Percentiles rank a stretch among this genome's conserved stretches.
Evolutionary conservation across 2,797 vertebrate genomes (phyloP).

Genomic region (Dicrostonyx torquatus): DNA sequence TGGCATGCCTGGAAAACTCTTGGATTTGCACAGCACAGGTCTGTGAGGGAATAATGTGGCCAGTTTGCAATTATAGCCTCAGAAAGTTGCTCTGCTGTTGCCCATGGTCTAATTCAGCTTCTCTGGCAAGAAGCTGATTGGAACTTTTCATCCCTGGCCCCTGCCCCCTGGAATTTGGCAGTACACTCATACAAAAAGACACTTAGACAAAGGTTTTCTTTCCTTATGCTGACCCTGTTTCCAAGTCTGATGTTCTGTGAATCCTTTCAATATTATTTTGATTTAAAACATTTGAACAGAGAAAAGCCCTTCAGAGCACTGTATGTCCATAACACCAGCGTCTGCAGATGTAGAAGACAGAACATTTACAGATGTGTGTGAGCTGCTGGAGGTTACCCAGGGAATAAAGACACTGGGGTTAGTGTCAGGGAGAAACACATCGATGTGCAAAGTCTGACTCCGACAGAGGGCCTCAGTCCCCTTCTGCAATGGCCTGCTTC

Average conservation of each 20-base stretch:
- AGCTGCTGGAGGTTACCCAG: not conserved
- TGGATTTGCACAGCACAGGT: not conserved
- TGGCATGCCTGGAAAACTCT: not conserved
- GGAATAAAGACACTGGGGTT: not conserved
- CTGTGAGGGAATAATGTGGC: not conserved
- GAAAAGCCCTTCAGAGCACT: not conserved
- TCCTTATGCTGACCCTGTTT: conserved; percentile 11
- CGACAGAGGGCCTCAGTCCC: not conserved
- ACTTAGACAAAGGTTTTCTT: conserved; percentile 13
- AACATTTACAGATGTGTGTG: not conserved
- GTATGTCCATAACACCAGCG: not conserved
- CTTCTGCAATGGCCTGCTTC: not conserved
- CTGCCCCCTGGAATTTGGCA: not conserved
- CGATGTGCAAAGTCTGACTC: conserved; percentile 16
- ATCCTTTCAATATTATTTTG: conserved; percentile 36
- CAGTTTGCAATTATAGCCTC: not conserved
- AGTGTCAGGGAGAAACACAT: conserved; percentile 1
- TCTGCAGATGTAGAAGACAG: not conserved
- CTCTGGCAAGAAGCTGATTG: not conserved
- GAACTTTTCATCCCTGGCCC: too few species aligned
- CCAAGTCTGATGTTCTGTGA: not conserved
- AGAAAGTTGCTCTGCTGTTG: not conserved
- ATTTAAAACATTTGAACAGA: not conserved
- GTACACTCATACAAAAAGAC: not conserved
- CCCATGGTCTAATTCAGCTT: not conserved